Evolutionary conservation across 2,888 invertebrate species (phyloP).

Genomic region (Polymixis flavicincta): DNA sequence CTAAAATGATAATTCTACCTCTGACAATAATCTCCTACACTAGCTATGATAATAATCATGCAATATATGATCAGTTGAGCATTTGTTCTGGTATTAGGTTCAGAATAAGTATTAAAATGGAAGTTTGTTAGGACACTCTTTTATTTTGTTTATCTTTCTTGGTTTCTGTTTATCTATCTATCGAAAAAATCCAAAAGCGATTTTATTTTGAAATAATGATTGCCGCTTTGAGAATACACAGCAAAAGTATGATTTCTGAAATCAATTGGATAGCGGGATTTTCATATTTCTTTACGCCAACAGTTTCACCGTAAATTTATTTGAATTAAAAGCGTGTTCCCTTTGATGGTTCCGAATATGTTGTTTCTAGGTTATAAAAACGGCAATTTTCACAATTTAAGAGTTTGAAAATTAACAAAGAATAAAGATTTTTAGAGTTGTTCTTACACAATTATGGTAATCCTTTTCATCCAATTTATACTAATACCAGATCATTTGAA

Average conservation of each 20-base stretch:
- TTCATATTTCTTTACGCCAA: neutral
- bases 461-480: neutral
- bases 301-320: neutral
- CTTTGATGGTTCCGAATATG: neutral
- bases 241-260: too few relatives aligned
- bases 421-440: neutral
- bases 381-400: neutral
- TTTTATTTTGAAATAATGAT: too few relatives aligned
- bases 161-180: too few relatives aligned
- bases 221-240: too few relatives aligned
- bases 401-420: neutral
- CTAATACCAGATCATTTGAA: neutral
- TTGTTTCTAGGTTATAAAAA: neutral
- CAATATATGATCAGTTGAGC: conserved; percentile 40
- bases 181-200: too few relatives aligned
- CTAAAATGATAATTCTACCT: conserved; percentile 52
- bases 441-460: neutral
- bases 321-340: neutral
- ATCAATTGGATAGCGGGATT: neutral
- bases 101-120: neutral
- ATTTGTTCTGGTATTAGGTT: conserved; percentile 44
- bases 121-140: neutral
- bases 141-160: neutral
- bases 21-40: conserved; percentile 45
- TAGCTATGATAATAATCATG: conserved; percentile 53